Evolutionary conservation across 2,113 vertebrate species (phyloP).

Genomic region (Corythornis cristatus): DNA sequence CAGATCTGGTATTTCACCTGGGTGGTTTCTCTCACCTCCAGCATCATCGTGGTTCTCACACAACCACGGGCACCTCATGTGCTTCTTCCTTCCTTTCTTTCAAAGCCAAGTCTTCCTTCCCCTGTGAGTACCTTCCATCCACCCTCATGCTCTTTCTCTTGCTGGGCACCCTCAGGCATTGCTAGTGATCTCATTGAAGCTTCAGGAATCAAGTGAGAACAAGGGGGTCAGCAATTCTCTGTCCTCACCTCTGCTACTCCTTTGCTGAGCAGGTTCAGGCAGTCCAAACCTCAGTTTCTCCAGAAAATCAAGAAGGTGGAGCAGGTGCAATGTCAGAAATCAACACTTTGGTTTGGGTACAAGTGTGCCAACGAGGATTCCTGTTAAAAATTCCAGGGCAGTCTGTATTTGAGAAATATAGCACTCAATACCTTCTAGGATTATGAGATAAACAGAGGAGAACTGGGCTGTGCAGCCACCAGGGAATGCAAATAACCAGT

Average conservation of each 20-base stretch:
- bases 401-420: not conserved
- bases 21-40: not conserved
- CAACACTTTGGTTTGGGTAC: not conserved
- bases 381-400: not conserved
- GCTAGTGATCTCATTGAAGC: no score
- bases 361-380: not conserved
- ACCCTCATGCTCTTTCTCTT: no score
- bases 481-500: not conserved
- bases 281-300: not conserved
- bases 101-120: no score
- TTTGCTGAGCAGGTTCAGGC: not conserved
- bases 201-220: no score
- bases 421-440: not conserved
- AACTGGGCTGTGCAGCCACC: not conserved
- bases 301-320: not conserved
- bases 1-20: not conserved
- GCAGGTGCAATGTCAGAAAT: not conserved
- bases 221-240: no score
- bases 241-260: no score
- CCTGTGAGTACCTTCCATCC: no score
- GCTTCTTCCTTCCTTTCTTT: no score
- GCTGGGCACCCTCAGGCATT: no score
- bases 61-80: no score
- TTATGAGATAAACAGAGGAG: not conserved
- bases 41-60: fast-evolving